These are phyloP conservation scores for Paracentrotus lividus DNA, from an alignment of 53 echinoderm and acorn worm genomes.

Conservation along the genomic window DNA sequence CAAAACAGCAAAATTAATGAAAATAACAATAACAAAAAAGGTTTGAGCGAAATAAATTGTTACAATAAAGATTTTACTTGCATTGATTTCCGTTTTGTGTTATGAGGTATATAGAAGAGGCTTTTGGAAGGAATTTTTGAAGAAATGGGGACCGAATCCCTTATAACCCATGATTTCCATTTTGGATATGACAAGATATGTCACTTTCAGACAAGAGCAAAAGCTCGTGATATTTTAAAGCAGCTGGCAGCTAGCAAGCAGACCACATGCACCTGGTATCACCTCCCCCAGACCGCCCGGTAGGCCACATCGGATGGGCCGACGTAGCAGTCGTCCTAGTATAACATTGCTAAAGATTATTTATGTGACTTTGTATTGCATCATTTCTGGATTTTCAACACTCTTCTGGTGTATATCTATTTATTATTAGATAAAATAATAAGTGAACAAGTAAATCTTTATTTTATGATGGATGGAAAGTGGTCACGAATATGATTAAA, in stretches of 20 bases:
- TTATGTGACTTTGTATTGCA: not conserved
- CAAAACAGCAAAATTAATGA: no score
- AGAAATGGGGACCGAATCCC: not conserved
- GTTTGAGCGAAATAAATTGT: no score
- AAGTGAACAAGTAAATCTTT: no score
- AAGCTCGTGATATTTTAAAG: not conserved
- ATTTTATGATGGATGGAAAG: no score
- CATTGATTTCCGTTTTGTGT: no score
- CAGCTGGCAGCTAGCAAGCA: conserved; percentile 39
- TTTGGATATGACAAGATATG: not conserved
- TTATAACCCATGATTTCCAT: not conserved
- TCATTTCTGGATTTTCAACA: not conserved
- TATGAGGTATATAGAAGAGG: not conserved
- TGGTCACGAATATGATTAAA: not conserved
- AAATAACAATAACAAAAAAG: no score
- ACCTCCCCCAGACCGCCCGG: conserved; percentile 47
- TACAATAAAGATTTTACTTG: no score
- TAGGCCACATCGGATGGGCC: not conserved
- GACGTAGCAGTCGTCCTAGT: not conserved
- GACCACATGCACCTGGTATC: conserved; percentile 24
- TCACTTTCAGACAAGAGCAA: not conserved
- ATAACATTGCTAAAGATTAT: not conserved
- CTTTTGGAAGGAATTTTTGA: not conserved
- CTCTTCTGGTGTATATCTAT: no score
- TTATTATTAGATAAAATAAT: no score